These are phyloP conservation scores for Typhlichthys eigenmanni DNA, from an alignment of 2,797 vertebrate genomes.

Conservation along the genomic window DNA sequence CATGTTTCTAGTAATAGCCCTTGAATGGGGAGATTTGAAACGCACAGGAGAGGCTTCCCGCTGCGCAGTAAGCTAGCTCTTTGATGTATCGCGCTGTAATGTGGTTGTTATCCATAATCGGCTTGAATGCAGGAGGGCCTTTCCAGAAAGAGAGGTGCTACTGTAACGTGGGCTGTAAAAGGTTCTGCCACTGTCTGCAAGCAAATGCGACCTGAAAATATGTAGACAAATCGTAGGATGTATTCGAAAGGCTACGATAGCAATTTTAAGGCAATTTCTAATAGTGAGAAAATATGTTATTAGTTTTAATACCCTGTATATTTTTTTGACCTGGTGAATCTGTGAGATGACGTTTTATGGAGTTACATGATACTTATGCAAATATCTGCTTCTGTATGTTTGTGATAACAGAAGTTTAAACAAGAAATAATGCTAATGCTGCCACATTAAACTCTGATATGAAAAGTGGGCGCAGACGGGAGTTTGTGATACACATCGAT, in stretches of 20 bases:
- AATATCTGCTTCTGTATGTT: conserved; percentile 61
- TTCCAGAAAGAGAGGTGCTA: conserved; percentile 87
- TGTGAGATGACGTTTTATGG: conserved; percentile 41
- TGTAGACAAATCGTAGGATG: conserved; percentile 23
- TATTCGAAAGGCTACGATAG: conserved; percentile 21
- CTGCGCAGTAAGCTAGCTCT: conserved; percentile 92
- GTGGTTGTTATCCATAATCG: conserved; percentile 99
- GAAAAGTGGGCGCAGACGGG: conserved; percentile 58
- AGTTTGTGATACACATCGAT: conserved; percentile 58
- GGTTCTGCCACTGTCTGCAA: conserved; percentile 43
- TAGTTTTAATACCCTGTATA: conserved; percentile 29
- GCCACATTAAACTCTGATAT: conserved; percentile 58
- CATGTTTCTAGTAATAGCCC: conserved; percentile 90
- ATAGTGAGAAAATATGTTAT: conserved; percentile 22
- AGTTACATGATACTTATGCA: conserved; percentile 67
- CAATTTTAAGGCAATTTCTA: conserved; percentile 23
- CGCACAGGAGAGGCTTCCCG: conserved; percentile 93
- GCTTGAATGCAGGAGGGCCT: conserved; percentile 89
- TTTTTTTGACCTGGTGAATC: conserved; percentile 48
- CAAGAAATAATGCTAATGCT: conserved; percentile 62
- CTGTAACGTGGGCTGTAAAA: conserved; percentile 77
- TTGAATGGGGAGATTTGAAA: conserved; percentile 93
- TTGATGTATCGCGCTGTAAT: conserved; percentile 90
- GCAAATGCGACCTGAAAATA: conserved; percentile 40
- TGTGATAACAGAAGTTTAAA: conserved; percentile 68